phyloP scores from a whole-genome alignment of 2,113 vertebrate genomes.

The Pomatorhinus ruficollis region DNA sequence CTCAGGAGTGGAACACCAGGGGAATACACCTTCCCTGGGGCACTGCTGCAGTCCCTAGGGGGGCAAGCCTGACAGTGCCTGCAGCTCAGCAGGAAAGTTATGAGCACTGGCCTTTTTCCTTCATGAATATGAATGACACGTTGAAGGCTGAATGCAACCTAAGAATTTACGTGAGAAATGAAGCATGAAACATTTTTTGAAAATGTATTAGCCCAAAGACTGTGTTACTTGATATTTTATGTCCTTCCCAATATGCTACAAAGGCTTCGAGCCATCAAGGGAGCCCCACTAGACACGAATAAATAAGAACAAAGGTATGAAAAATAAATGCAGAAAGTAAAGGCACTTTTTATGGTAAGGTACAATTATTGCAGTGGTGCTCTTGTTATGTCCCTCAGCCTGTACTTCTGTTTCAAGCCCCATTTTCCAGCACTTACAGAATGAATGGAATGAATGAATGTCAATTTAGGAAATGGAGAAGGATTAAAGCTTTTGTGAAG shows the following conservation, averaged over 20 bases:
- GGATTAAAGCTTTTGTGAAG: background rate
- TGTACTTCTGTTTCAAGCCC: background rate
- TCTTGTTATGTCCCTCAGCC: background rate
- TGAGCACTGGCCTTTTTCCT: constrained; percentile 52
- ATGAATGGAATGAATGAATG: background rate
- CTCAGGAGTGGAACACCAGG: background rate
- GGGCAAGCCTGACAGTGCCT: constrained; percentile 35
- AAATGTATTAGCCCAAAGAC: constrained; percentile 75
- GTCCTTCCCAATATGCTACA: constrained; percentile 66
- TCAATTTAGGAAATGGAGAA: background rate
- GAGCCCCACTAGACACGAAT: constrained; percentile 25
- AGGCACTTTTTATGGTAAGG: constrained; percentile 10
- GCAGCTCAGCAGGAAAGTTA: constrained; percentile 47
- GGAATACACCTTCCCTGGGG: background rate
- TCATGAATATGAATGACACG: constrained; percentile 76
- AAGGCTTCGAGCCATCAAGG: constrained; percentile 45
- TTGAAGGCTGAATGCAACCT: constrained; percentile 74
- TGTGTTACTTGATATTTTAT: constrained; percentile 71
- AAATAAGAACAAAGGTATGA: constrained; percentile 61
- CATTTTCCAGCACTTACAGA: background rate
- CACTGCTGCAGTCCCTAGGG: background rate
- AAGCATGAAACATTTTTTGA: constrained; percentile 75
- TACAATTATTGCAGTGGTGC: background rate
- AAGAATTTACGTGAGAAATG: constrained; percentile 79
- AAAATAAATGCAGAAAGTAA: constrained; percentile 55